Evolutionary conservation across 2,113 vertebrate species (phyloP).

Genomic region (Cinclus mexicanus): DNA sequence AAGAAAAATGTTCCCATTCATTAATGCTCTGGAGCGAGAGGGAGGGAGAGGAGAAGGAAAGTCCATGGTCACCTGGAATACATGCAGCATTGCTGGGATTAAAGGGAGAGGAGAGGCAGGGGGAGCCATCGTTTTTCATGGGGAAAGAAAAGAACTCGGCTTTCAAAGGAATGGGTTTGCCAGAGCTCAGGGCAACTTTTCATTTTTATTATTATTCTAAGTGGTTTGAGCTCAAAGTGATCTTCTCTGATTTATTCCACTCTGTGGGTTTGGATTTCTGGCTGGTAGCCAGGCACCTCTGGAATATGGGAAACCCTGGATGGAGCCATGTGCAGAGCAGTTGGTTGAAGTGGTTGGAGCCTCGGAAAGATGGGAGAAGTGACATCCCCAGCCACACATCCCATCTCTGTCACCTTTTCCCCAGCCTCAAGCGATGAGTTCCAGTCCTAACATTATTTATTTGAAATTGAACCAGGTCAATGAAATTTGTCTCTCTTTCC

Average conservation of each 20-base stretch:
- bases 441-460: background rate
- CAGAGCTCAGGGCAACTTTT: background rate
- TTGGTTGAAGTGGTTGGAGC: background rate
- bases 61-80: conserved; percentile 14
- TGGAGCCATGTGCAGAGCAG: background rate
- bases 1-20: conserved; percentile 64
- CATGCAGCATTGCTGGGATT: conserved; percentile 20
- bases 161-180: background rate
- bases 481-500: background rate
- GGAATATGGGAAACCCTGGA: background rate
- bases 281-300: background rate
- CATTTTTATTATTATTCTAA: background rate
- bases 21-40: background rate
- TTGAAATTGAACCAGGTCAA: background rate
- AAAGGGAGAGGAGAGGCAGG: background rate
- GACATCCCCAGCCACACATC: background rate
- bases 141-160: background rate
- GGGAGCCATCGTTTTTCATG: background rate
- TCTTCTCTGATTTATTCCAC: background rate
- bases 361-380: background rate
- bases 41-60: background rate
- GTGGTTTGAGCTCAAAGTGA: background rate
- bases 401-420: background rate
- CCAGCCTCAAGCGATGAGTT: background rate
- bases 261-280: background rate